Conservation (phyloP, 2,797 vertebrate genomes). For the Enteromius radiatus region DNA sequence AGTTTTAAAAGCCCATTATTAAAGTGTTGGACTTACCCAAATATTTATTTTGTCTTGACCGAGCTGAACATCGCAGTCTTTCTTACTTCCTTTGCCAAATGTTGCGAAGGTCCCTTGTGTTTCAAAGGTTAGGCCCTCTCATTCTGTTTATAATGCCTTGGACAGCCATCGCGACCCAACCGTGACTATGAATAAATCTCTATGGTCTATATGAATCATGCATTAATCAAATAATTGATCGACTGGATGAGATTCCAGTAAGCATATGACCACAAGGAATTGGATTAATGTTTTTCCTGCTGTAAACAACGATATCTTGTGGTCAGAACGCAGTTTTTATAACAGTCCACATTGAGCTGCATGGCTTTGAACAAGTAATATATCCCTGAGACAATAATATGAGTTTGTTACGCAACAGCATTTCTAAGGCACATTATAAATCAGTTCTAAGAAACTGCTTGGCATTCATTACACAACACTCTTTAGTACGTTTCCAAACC, state of each 20-base stretch:
- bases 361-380: slow-evolving; percentile 34
- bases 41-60: slow-evolving; percentile 62
- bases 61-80: slow-evolving; percentile 54
- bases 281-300: slow-evolving; percentile 39
- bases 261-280: slow-evolving; percentile 44
- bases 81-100: slow-evolving; percentile 60
- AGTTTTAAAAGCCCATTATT: slow-evolving; percentile 56
- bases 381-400: slow-evolving; percentile 49
- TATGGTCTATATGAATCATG: slow-evolving; percentile 43
- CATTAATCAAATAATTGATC: slow-evolving; percentile 54
- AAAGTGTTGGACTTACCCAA: slow-evolving; percentile 62
- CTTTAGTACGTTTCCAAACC: slow-evolving; percentile 52
- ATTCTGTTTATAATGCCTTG: slow-evolving; percentile 58
- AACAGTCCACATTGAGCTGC: slow-evolving; percentile 13
- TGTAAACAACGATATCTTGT: slow-evolving; percentile 41
- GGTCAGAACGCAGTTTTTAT: slow-evolving; percentile 22
- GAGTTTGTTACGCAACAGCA: slow-evolving; percentile 31
- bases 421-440: slow-evolving; percentile 31
- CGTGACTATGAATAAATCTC: slow-evolving; percentile 49
- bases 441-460: slow-evolving; percentile 55
- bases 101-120: slow-evolving; percentile 51
- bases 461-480: slow-evolving; percentile 34
- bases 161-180: slow-evolving; percentile 27
- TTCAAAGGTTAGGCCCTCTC: slow-evolving; percentile 56
- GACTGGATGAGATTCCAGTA: slow-evolving; percentile 29